Evolutionary conservation across 2,113 vertebrate genomes (phyloP).

Genomic region (Callorhinus ursinus): DNA sequence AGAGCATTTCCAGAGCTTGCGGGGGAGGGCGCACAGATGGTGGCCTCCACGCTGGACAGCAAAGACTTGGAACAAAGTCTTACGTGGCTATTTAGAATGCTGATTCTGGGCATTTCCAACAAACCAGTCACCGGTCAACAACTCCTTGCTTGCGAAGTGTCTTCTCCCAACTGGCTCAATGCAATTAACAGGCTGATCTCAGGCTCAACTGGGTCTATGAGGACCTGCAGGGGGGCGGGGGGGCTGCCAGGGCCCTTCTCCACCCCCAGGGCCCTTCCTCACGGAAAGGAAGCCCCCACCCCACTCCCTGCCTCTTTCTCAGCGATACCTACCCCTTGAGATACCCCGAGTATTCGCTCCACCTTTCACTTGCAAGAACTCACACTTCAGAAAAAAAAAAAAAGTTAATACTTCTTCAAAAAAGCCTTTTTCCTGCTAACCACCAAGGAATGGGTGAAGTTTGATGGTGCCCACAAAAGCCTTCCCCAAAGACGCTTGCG

Average conservation of each 20-base stretch:
- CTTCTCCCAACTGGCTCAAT: background rate
- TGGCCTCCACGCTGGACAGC: background rate
- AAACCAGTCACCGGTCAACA: background rate
- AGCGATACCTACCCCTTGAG: background rate
- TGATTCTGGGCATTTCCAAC: background rate
- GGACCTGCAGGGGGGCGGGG: rapidly evolving
- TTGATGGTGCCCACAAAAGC: background rate
- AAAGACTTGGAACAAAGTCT: background rate
- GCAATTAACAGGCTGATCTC: background rate
- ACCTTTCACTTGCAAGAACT: background rate
- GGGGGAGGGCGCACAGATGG: rapidly evolving
- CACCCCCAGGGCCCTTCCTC: background rate
- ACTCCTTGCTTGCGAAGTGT: rapidly evolving
- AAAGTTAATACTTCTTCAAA: background rate
- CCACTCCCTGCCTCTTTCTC: background rate
- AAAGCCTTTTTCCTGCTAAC: background rate
- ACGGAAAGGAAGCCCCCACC: background rate
- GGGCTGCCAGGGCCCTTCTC: background rate
- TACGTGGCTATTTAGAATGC: background rate
- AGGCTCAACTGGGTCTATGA: rapidly evolving
- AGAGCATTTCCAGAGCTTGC: background rate
- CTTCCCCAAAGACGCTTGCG: background rate
- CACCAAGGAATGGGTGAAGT: background rate
- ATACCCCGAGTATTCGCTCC: rapidly evolving
- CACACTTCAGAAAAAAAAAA: background rate